Evolutionary conservation across 2,113 vertebrate genomes (phyloP).

Genomic region (Paramisgurnus dabryanus): DNA sequence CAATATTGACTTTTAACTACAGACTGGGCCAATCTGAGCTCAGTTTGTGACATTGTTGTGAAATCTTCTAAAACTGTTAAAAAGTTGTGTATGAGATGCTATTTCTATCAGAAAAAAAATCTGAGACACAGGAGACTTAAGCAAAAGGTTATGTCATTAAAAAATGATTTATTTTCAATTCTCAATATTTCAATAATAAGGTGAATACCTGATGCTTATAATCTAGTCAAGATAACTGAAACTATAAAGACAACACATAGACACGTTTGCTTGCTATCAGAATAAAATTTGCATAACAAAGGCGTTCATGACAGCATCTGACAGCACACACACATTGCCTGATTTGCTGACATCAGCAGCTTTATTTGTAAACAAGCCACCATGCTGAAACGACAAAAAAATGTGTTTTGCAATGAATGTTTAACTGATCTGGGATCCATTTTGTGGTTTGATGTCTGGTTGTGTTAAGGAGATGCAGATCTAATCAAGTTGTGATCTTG

Average conservation of each 20-base stretch:
- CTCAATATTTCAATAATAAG: neutral
- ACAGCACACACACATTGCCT: neutral
- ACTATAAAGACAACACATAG: neutral
- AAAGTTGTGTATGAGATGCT: no score
- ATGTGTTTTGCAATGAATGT: neutral
- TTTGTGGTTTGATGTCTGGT: no score
- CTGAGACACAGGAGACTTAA: no score
- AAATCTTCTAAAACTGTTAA: no score
- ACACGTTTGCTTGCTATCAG: neutral
- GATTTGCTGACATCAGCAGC: slow-evolving; percentile 1
- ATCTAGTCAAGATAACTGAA: neutral
- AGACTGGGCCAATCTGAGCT: no score
- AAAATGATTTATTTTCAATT: neutral
- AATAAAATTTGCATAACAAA: neutral
- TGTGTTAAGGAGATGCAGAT: neutral
- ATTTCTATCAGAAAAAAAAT: no score
- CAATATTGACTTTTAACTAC: no score
- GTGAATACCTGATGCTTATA: neutral
- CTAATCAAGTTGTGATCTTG: neutral
- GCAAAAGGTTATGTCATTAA: no score
- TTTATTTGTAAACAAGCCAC: slow-evolving; percentile 27
- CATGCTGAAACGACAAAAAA: slow-evolving; percentile 44
- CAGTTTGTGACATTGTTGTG: no score
- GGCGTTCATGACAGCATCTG: neutral
- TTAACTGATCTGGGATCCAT: no score